Evolutionary conservation across 2,113 vertebrate species (phyloP).

Genomic region (Hipposideros armiger): DNA sequence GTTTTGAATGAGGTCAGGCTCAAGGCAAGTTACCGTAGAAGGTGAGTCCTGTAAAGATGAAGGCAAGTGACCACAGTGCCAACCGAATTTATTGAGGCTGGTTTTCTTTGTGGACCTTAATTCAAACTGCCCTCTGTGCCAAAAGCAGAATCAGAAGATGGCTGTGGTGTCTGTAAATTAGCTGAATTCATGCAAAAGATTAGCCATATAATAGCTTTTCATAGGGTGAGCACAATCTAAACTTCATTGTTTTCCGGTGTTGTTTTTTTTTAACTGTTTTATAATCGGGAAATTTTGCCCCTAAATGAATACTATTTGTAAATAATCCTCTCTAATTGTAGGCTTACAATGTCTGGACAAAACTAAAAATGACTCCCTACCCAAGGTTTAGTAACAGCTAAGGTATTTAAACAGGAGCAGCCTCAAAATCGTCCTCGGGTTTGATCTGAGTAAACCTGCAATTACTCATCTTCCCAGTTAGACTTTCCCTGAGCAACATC

Average conservation of each 20-base stretch:
- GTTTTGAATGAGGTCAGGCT: background rate
- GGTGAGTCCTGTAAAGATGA: background rate
- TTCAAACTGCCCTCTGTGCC: background rate
- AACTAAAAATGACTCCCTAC: slow-evolving; percentile 72
- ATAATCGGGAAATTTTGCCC: slow-evolving; percentile 74
- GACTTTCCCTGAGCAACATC: slow-evolving; percentile 65
- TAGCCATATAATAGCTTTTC: background rate
- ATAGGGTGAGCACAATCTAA: slow-evolving; percentile 47
- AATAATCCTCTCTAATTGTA: slow-evolving; percentile 80
- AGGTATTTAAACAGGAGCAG: slow-evolving; percentile 75
- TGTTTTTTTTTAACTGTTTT: slow-evolving; percentile 52
- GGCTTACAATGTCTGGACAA: slow-evolving; percentile 78
- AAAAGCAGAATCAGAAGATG: background rate
- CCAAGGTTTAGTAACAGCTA: slow-evolving; percentile 73
- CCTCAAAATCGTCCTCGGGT: slow-evolving; percentile 33
- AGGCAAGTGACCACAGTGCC: background rate
- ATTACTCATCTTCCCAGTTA: slow-evolving; percentile 76
- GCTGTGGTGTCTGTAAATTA: slow-evolving; percentile 12
- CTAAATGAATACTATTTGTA: slow-evolving; percentile 80
- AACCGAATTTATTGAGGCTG: background rate
- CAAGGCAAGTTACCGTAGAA: background rate
- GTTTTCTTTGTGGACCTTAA: slow-evolving; percentile 7
- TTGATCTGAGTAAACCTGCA: slow-evolving; percentile 75
- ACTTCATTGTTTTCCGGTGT: slow-evolving; percentile 48
- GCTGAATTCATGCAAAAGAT: slow-evolving; percentile 2